Conservation (phyloP, 2,797 vertebrate genomes). For the Naso thynnoides region DNA sequence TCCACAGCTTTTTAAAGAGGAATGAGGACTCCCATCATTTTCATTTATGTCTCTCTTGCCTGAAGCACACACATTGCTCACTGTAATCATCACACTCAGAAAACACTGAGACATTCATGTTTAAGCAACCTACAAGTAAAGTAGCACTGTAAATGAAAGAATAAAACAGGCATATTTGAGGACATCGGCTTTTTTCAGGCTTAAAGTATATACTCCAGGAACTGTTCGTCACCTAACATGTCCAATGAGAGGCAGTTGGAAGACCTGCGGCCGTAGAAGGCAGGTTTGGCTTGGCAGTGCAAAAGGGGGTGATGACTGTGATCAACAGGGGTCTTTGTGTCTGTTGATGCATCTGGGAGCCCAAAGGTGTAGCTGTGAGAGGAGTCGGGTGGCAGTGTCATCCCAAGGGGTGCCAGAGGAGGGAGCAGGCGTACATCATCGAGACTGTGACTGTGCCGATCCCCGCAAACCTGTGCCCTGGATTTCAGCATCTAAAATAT, state of each 20-base stretch:
- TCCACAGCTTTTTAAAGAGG: slow-evolving; percentile 33
- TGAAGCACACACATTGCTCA: slow-evolving; percentile 27
- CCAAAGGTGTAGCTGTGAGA: slow-evolving; percentile 88
- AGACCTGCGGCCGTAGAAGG: slow-evolving; percentile 86
- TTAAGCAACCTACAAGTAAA: slow-evolving; percentile 8
- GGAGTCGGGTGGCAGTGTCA: slow-evolving; percentile 77
- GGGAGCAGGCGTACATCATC: slow-evolving; percentile 83
- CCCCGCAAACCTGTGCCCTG: slow-evolving; percentile 63
- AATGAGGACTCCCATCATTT: slow-evolving; percentile 11
- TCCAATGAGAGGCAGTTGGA: slow-evolving; percentile 87
- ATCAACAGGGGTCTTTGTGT: slow-evolving; percentile 71
- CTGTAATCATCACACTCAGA: slow-evolving; percentile 2
- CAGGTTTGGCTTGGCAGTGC: slow-evolving; percentile 84
- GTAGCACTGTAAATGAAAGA: slow-evolving; percentile 9
- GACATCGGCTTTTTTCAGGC: slow-evolving; percentile 1
- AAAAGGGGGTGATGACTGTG: slow-evolving; percentile 77
- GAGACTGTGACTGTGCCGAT: slow-evolving; percentile 87
- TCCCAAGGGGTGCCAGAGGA: slow-evolving; percentile 67
- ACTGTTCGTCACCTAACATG: slow-evolving; percentile 86
- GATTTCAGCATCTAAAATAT: slow-evolving; percentile 66
- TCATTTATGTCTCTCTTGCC: slow-evolving; percentile 27
- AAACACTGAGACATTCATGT: slow-evolving; percentile 31
- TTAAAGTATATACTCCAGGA: slow-evolving; percentile 85
- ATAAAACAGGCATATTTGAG: neutral
- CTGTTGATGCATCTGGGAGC: slow-evolving; percentile 76